Conservation (phyloP, 1,140 invertebrate species). For the Brachionus rotundiformis region DNA sequence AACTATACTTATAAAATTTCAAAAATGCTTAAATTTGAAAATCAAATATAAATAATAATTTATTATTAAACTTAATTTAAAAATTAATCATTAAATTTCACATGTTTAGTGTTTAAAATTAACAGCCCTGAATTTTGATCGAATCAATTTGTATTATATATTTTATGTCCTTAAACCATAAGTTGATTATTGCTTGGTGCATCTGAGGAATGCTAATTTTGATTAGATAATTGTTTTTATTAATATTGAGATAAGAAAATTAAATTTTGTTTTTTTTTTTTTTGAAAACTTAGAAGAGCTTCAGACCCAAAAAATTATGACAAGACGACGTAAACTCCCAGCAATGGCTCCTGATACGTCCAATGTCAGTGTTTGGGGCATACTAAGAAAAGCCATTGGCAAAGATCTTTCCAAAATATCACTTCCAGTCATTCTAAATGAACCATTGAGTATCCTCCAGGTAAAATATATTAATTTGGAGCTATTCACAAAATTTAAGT, state of each 20-base stretch:
- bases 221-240: conserved; percentile 5
- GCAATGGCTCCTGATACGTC: conserved; percentile 73
- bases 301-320: conserved; percentile 62
- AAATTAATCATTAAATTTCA: not conserved
- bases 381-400: conserved; percentile 76
- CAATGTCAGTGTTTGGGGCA: conserved; percentile 76
- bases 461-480: no score
- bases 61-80: not conserved
- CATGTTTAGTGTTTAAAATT: not conserved
- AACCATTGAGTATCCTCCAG: conserved; percentile 61
- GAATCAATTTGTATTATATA: not conserved
- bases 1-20: not conserved
- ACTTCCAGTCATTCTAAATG: conserved; percentile 64
- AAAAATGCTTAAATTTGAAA: not conserved
- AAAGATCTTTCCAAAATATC: conserved; percentile 67
- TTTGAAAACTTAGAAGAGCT: conserved; percentile 29
- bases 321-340: conserved; percentile 74
- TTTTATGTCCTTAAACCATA: not conserved
- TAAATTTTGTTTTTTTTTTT: not conserved
- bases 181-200: not conserved
- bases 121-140: not conserved
- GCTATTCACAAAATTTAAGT: no score
- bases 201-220: conserved; percentile 19
- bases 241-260: not conserved
- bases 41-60: not conserved